Conservation (phyloP, 2,888 invertebrate genomes). For the Drosophila melanosoma region DNA sequence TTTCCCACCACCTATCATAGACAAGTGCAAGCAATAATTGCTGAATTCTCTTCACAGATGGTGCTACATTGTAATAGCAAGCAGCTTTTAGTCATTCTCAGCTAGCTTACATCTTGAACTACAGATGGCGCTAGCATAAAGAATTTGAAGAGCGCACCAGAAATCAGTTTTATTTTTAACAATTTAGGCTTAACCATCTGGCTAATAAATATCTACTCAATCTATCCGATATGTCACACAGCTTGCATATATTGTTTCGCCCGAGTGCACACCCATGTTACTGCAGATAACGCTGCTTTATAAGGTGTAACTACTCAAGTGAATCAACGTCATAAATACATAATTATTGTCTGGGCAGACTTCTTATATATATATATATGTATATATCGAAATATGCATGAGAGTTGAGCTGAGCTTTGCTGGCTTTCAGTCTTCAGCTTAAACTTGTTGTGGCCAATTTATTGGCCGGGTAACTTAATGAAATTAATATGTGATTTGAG, state of each 20-base stretch:
- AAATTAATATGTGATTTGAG: conserved; percentile 48
- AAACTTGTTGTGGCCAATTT: conserved; percentile 15
- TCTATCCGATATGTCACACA: conserved; percentile 1
- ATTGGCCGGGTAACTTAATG: conserved; percentile 33
- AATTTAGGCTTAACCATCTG: conserved; percentile 15
- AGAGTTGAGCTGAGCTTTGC: conserved; percentile 8
- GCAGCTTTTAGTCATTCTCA: not conserved
- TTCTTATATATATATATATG: not conserved
- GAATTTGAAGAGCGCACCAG: not conserved
- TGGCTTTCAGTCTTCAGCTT: conserved; percentile 23
- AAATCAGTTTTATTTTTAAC: not conserved
- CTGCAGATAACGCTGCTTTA: conserved; percentile 28
- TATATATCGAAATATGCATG: conserved; percentile 11
- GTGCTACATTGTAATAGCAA: not conserved
- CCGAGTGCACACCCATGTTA: conserved; percentile 30
- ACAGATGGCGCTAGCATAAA: conserved; percentile 25
- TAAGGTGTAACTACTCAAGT: conserved; percentile 59
- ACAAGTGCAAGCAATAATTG: not conserved
- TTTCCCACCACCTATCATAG: not conserved
- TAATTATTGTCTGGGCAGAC: conserved; percentile 49
- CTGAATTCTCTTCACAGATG: not conserved
- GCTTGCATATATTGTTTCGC: conserved; percentile 20
- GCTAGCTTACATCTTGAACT: not conserved
- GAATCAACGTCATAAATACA: conserved; percentile 60
- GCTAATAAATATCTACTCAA: not conserved